phyloP scores from a whole-genome alignment of 2,113 vertebrate species.

The Heloderma charlesbogerti region DNA sequence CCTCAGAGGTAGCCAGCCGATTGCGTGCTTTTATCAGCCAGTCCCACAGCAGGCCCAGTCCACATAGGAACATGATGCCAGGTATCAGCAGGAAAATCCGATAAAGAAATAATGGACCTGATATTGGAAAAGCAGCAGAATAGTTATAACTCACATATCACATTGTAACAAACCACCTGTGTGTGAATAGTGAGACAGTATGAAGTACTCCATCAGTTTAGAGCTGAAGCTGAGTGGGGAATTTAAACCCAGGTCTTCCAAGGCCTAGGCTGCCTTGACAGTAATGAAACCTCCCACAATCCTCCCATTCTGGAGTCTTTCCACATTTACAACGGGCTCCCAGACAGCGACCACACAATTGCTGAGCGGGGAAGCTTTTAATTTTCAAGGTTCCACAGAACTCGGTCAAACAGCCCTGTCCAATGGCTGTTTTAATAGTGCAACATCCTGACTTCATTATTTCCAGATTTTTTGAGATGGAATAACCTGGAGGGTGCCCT shows the following conservation, averaged over 20 bases:
- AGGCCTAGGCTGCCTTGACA: too few relatives aligned
- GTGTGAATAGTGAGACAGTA: neutral
- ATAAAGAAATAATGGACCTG: constrained; percentile 13
- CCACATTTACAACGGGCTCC: too few relatives aligned
- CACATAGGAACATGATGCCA: neutral
- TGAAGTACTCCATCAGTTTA: neutral
- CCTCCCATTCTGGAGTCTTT: too few relatives aligned
- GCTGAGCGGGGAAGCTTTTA: too few relatives aligned
- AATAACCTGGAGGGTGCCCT: too few relatives aligned
- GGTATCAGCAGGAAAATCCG: constrained; percentile 30
- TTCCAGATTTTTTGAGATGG: too few relatives aligned
- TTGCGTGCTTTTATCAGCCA: constrained; percentile 5
- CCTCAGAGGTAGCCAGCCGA: neutral
- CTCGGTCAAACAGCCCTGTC: too few relatives aligned
- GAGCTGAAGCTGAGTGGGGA: neutral
- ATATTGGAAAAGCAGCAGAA: neutral
- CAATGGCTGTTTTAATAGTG: too few relatives aligned
- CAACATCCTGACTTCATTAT: too few relatives aligned
- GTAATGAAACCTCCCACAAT: too few relatives aligned
- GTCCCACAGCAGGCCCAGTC: constrained; percentile 5
- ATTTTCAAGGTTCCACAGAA: too few relatives aligned
- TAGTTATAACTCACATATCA: neutral
- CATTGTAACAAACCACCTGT: neutral
- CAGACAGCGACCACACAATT: too few relatives aligned
- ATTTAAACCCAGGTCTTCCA: neutral